A percentile compares a stretch with the other conserved stretches of the same genome.
Evolutionary conservation across 1,140 invertebrate species (phyloP).

Genomic region (Cotesia typhae): DNA sequence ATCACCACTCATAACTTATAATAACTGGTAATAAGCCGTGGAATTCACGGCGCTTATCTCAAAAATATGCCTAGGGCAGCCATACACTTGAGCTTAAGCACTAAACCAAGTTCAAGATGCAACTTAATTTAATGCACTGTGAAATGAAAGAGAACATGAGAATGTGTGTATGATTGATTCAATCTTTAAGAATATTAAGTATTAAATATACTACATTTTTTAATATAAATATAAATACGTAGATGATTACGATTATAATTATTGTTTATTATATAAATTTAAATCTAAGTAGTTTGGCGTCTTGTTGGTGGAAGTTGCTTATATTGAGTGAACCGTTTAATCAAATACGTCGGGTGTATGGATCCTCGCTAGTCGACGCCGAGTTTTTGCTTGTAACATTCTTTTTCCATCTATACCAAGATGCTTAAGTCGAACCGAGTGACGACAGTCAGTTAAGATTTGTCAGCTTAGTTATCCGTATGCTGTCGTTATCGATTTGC

Average conservation of each 20-base stretch:
- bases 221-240: constrained; percentile 4
- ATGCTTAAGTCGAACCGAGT: background rate
- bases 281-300: background rate
- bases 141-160: constrained; percentile 15
- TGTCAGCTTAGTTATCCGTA: background rate
- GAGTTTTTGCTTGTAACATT: constrained; percentile 30
- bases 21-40: constrained; percentile 42
- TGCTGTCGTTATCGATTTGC: too few species aligned
- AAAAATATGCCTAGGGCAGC: constrained; percentile 30
- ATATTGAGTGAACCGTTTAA: constrained; percentile 36
- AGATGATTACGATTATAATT: background rate
- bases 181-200: constrained; percentile 21
- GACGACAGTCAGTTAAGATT: constrained; percentile 1
- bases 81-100: constrained; percentile 33
- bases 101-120: constrained; percentile 18
- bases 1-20: constrained; percentile 35
- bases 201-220: background rate
- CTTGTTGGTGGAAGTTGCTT: background rate
- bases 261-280: too few species aligned
- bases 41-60: constrained; percentile 41
- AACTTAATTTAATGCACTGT: constrained; percentile 35
- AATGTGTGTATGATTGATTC: constrained; percentile 32
- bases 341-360: constrained; percentile 41
- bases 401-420: background rate
- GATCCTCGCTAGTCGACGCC: constrained; percentile 28